Evolutionary conservation across 2,113 vertebrate species (phyloP).

Genomic region (Ancistrus triradiatus): DNA sequence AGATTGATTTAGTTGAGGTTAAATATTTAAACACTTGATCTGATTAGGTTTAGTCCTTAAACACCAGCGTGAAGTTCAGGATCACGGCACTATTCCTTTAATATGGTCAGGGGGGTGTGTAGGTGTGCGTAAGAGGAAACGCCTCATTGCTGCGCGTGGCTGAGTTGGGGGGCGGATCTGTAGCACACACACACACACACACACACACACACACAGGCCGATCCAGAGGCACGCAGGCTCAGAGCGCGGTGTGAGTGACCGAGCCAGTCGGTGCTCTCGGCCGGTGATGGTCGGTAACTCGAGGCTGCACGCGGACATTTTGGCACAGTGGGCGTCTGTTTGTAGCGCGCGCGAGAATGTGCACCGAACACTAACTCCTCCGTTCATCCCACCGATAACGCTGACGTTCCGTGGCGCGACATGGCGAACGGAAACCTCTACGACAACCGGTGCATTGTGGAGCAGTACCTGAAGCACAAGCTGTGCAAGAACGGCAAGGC

Average conservation of each 20-base stretch:
- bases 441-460: slow-evolving; percentile 65
- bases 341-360: background rate
- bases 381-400: too few species aligned
- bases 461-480: slow-evolving; percentile 71
- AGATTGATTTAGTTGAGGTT: too few species aligned
- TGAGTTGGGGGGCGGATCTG: background rate
- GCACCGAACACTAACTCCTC: background rate
- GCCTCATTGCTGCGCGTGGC: slow-evolving; percentile 11
- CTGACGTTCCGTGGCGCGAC: slow-evolving; percentile 4
- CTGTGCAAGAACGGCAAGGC: slow-evolving; percentile 66
- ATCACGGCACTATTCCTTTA: too few species aligned
- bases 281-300: too few species aligned
- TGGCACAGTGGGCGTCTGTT: too few species aligned
- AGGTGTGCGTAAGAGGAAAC: too few species aligned
- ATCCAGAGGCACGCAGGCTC: background rate
- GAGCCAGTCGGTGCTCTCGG: too few species aligned
- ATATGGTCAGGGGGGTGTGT: too few species aligned
- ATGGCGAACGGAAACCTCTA: slow-evolving; percentile 63
- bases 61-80: too few species aligned
- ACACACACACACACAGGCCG: background rate
- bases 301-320: slow-evolving; percentile 1
- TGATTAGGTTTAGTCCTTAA: too few species aligned
- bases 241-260: too few species aligned
- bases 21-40: too few species aligned
- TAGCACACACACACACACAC: background rate